phyloP scores from a whole-genome alignment of 2,113 vertebrate species.

The Pelobates fuscus region DNA sequence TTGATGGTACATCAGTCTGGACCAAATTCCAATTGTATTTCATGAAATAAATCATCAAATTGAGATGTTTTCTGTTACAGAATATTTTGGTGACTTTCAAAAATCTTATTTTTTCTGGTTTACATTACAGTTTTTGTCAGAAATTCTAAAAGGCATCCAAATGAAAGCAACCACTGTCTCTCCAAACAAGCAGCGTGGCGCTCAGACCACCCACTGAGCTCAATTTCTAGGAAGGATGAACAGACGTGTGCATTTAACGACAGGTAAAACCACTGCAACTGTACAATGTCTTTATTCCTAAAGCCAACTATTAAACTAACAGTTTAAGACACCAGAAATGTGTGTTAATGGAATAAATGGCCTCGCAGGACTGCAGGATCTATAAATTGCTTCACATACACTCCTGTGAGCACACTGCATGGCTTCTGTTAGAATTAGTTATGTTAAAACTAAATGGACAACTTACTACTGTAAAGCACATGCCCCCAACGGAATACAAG shows the following conservation, averaged over 20 bases:
- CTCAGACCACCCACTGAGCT: slow-evolving; percentile 10
- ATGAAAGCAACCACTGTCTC: slow-evolving; percentile 1
- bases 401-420: neutral
- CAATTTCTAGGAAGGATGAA: slow-evolving; percentile 9
- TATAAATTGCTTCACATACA: neutral
- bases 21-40: neutral
- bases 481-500: too few species aligned
- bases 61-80: neutral
- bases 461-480: too few species aligned
- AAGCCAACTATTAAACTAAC: slow-evolving; percentile 20
- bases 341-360: slow-evolving; percentile 25
- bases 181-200: neutral
- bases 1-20: neutral
- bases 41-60: neutral
- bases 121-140: neutral
- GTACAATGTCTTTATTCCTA: slow-evolving; percentile 1
- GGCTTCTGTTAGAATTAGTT: neutral
- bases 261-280: slow-evolving; percentile 30
- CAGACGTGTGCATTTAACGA: slow-evolving; percentile 16
- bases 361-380: neutral
- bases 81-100: neutral
- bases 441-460: too few species aligned
- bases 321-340: slow-evolving; percentile 10
- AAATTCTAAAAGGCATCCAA: neutral
- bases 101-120: neutral